Evolutionary conservation across 2,797 vertebrate species (phyloP), one percentile per base, ranked within the genome.

Genomic region (Hemitrygon akajei): DNA sequence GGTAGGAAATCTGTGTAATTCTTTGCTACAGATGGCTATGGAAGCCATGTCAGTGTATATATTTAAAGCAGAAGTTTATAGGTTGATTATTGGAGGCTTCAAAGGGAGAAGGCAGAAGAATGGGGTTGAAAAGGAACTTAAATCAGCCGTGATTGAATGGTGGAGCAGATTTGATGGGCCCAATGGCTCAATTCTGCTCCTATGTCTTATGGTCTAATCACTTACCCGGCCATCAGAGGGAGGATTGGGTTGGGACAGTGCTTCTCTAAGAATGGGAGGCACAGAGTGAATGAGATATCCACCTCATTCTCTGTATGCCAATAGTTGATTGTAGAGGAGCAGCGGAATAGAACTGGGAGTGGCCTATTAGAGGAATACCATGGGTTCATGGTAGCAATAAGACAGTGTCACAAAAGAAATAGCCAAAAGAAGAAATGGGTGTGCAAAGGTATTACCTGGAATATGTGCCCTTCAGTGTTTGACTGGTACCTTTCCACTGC

Each of bases 401-500:
- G 77, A 20, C 6, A 37, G 76, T 1, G 34, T 3, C 16, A 6
- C 37, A 14, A 60, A 30, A 16, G 40, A 60, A 30, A 16, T 22
- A 1, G 47, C 1, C n/a, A 82, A 47, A 82, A 82, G 40, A n/a
- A 66, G 63, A 93, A 93, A 37, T 77, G 1, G 1, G 47, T 12
- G 40, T 27, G 27, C 9, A 11, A 47, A 6, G 30, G 7, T 9
- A 16, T 7, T 25, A 73, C 25, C 60, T 87, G 81, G 0, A n/a
- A n/a, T 16, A 27, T n/a, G 20, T 20, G 25, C 27, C 34, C 16
- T 40, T 0, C 37, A 91, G 71, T 27, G 10, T 91, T 66, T 60
- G 79, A 80, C 56, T 63, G 14, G 6, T 75, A 0, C 94, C 94
- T 93, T 94, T 94, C 93, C 34, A 81, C 37, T 94, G 94, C 14